These are phyloP conservation scores for Brachypteracias leptosomus DNA, from an alignment of 2,113 vertebrate species.

Conservation along the genomic window DNA sequence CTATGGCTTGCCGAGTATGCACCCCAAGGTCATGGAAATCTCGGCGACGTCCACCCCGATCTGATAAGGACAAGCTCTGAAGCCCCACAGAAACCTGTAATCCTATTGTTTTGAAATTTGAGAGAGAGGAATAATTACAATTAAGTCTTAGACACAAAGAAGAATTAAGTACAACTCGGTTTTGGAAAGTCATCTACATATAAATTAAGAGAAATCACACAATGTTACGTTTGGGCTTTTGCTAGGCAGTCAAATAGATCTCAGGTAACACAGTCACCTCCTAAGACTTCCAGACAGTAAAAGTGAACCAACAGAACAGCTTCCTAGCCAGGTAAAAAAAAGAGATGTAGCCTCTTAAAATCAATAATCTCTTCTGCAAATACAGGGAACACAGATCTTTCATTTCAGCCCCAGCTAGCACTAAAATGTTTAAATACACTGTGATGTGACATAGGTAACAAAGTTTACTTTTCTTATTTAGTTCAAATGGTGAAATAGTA, in stretches of 20 bases:
- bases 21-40: slow-evolving; percentile 87
- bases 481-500: neutral
- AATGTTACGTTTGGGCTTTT: neutral
- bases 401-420: neutral
- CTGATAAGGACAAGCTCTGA: slow-evolving; percentile 84
- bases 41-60: slow-evolving; percentile 85
- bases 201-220: neutral
- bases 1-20: slow-evolving; percentile 85
- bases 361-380: neutral
- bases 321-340: neutral
- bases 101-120: slow-evolving; percentile 19
- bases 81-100: slow-evolving; percentile 87
- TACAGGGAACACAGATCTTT: neutral
- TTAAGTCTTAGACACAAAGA: neutral
- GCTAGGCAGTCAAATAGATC: neutral
- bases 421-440: neutral
- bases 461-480: neutral
- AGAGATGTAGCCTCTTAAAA: neutral
- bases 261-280: neutral
- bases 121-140: neutral
- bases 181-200: neutral
- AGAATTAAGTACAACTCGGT: neutral
- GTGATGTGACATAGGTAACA: neutral
- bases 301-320: neutral
- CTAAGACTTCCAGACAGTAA: neutral